Evolutionary conservation across 2,888 invertebrate species (phyloP), one percentile per base, ranked within the genome.

Genomic region (Rhorus exstirpatorius): DNA sequence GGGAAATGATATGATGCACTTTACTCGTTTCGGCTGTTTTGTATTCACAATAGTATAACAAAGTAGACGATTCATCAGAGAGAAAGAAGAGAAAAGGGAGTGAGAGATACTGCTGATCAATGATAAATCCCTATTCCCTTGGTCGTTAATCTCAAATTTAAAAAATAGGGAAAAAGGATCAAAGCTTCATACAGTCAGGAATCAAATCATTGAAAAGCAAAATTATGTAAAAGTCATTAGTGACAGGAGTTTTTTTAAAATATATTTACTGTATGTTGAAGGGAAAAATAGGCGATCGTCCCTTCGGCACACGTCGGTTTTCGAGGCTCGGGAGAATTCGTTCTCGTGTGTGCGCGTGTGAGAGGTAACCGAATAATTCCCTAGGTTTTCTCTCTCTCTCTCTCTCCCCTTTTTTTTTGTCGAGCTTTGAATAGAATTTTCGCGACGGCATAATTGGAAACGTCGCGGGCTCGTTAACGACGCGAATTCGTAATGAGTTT

Each of bases 401-500:
- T 41, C 35, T 17, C 17, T 41, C 44, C 41, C 61, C 10, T 61
- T 61, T 21, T 38, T 14, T 44, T 6, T 8, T 7, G 24, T 6
- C n/a, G 41, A 19, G 41, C 58, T 46, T 35, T 46, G 58, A 31
- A 35, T 53, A 35, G 46, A 19, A 76, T 76, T 76, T 76, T 76
- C 70, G 51, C 63, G 44, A 44, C 89, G 88, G 89, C 90, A 58
- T 70, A 91, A 91, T 90, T 90, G 87, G 87, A 90, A n/a, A 90
- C 91, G 87, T 85, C 85, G 86, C 58, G 46, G 49, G 88, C 90
- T 91, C 90, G 90, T 91, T 90, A 90, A 77, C 81, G 81, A 63
- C 88, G 86, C 86, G 86, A 87, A 89, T 89, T 74, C 87, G 86
- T 91, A 92, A 92, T 90, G 91, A 91, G 92, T 92, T 89, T 92